Base-by-base conservation (phyloP, 2,113 vertebrate genomes). In the Glaucidium brasilianum region DNA sequence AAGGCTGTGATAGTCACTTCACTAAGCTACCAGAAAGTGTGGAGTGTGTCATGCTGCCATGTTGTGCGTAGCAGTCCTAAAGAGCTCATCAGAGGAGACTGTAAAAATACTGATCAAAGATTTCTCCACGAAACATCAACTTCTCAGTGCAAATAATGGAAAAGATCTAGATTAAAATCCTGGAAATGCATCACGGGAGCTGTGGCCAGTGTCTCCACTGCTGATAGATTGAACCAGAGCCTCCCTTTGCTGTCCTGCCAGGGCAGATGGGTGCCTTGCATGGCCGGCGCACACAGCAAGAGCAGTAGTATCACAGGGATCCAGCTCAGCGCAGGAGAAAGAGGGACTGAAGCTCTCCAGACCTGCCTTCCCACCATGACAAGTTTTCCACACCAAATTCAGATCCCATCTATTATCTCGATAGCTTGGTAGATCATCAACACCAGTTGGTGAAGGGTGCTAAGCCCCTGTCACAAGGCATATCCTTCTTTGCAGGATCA, bases 211-310 rank as follows among this genome's bases (percentile, higher is more conserved):
- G n/a, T 66, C 45, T 64, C 39, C 25, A 20, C 23, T 49, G 67
- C 21, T 64, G 50, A 64, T 25, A 23, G 3, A 25, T 9, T 23
- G n/a, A 74, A 64, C 23, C 12, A 13, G 85, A 39, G 49, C 12
- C 43, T 69, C 62, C 22, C 35, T 35, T 52, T 3, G 7, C 50
- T 50, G 34, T 12, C n/a, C 73, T 71, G 43, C 30, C 41, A 43
- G 55, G 41, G 59, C 39, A 62, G 23, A 66, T 0, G 8, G 37
- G 50, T 26, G 30, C 22, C 55, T 73, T 18, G 13, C 41, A 50
- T 0, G 5, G 45, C 29, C 3, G 0, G 41, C 49, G 68, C 16
- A 8, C 32, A 39, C 32, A 18, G 26, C 1, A 5, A 11, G 27
- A 90, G 15, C 29, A 58, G 60, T 9, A 52, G 19, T 6, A 35